Base-by-base conservation (phyloP, 2,797 vertebrate genomes). In the Onychomys arenicola region DNA sequence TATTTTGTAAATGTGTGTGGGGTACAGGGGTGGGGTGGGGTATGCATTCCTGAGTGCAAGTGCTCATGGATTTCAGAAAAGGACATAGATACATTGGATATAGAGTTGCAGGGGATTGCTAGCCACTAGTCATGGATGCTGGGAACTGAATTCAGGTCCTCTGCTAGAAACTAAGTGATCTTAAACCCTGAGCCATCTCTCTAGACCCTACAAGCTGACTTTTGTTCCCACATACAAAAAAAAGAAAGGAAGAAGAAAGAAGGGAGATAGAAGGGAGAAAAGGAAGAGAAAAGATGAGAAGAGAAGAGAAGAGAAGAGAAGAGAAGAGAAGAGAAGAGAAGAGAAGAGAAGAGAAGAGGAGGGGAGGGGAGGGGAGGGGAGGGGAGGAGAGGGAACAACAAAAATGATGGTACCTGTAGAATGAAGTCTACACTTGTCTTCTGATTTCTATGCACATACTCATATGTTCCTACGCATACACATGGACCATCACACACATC, bases 351-450 rank as follows among this genome's bases (percentile, higher is more conserved):
- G 13, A 3, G 11, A 4, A 2, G 16, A 10, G 16, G 2, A 5
- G 14, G 0, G 4, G 0, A 1, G 29, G 5, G 10, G 7, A 2
- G 29, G 1, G 11, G 9, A n/a, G 9, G 2, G 0, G 2, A 13
- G 2, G 3, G 2, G 13, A 5, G 32, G 0, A 1, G 14, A 23
- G 9, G 6, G 12, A 76, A 37, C 23, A 71, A 27, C 13, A 71
- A n/a, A 86, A 25, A 23, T 0, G 7, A n/a, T n/a, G 34, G 23
- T 27, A 27, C 84, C 34, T 55, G 12, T 7, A 52, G 46, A n/a
- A 71, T 55, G 14, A 14, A 13, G 55, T 37, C 34, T 69, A n/a
- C 12, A 34, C 11, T 37, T 55, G 49, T 71, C 84, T 52, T 87
- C 84, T 40, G 34, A 37, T 29, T 55, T 71, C 34, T 37, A 71